Evolutionary conservation across 2,888 invertebrate genomes (phyloP), one percentile per base, ranked within the genome.

Genomic region (Polyommatus iphigenia): DNA sequence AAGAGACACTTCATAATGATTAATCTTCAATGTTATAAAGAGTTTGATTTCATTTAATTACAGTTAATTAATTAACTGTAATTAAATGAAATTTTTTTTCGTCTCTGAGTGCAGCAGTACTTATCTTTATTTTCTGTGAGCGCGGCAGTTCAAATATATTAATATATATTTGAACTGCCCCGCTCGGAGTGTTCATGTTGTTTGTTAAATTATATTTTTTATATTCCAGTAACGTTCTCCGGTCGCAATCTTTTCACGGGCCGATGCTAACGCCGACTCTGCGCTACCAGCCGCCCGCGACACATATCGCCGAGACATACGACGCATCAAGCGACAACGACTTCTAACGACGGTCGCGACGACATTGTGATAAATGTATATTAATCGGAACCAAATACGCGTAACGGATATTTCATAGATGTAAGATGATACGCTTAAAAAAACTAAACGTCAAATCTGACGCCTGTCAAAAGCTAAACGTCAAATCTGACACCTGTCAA

Each of bases 241-340:
- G 95, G 83, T 95, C 95, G 83, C 95, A 95, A 87, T 95, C 95
- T 81, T 95, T 95, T 89, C 95, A 95, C 88, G 95, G 95, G 75
- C 95, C 94, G 57, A 90, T 94, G 83, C 85, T 92, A 81, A 90
- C 91, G 20, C 85, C 90, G 41, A 89, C 87, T 29, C 83, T 88
- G 20, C 89, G 91, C 78, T 88, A 89, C 82, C 86, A 88, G 80
- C 87, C 90, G 78, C 85, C 88, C 79, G 87, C 90, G 76, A 82
- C 83, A 78, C 87, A 88, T 79, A 90, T 92, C 78, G 86, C 85
- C 78, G 94, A 93, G 85, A 86, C 82, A 80, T 91, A 90, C 90
- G 92, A 94, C 88, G 93, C 91, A 77, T 91, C 92, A 78, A 94
- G 94, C 90, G 94, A 94, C 84, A 94, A 94, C 90, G 94, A 94